These are phyloP conservation scores for Pipistrellus kuhlii DNA, from an alignment of 2,797 vertebrate species.

Conservation along the genomic window DNA sequence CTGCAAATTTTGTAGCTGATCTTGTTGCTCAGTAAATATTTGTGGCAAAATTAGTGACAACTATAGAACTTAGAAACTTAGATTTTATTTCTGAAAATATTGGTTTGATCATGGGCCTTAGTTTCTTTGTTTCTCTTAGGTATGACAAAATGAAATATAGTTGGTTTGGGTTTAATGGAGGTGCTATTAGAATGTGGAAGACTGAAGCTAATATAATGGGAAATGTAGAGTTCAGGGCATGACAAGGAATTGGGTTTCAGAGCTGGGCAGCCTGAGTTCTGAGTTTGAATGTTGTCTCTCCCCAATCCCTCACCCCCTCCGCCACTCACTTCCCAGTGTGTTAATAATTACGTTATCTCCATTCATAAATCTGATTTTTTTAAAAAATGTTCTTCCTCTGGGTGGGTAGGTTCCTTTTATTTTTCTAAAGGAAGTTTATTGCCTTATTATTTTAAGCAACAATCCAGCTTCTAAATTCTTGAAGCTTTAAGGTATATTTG, in stretches of 20 bases:
- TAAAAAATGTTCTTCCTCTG: neutral
- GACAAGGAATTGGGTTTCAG: neutral
- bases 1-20: neutral
- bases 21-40: neutral
- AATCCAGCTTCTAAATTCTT: neutral
- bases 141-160: neutral
- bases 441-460: neutral
- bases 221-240: neutral
- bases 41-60: neutral
- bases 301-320: no score
- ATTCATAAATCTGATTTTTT: neutral
- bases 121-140: neutral
- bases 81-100: slow-evolving; percentile 8
- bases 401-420: neutral
- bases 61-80: neutral
- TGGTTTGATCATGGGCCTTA: neutral
- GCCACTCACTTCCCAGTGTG: no score
- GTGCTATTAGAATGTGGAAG: neutral
- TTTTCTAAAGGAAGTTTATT: slow-evolving; percentile 44
- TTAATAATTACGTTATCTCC: neutral
- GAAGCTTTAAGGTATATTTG: neutral
- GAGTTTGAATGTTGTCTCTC: neutral
- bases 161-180: neutral
- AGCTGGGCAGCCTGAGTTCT: neutral
- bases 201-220: neutral